A percentile compares a stretch with the other conserved stretches of the same genome.
Evolutionary conservation across 30 jellyfish, hydroid and myxozoan species (phyloP).

Genomic region (Chironex yamaguchii): DNA sequence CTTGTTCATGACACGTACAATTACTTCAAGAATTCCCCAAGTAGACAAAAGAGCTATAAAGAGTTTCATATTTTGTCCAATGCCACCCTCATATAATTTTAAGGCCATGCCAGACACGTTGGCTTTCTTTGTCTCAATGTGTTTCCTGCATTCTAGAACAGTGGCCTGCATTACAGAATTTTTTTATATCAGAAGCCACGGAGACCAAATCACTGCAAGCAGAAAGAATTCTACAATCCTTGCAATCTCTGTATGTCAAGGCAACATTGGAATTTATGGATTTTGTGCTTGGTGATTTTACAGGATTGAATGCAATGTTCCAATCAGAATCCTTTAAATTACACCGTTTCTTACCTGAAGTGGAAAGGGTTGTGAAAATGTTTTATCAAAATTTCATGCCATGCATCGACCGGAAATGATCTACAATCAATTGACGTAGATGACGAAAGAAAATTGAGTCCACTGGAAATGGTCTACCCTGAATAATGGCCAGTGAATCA

Average conservation of each 20-base stretch:
- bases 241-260: constrained; percentile 29
- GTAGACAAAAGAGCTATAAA: constrained; percentile 15
- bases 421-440: not conserved
- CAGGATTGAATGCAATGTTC: constrained; percentile 33
- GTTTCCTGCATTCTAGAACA: constrained; percentile 49
- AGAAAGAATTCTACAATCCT: constrained; percentile 3
- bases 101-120: constrained; percentile 37
- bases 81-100: constrained; percentile 29
- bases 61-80: constrained; percentile 34
- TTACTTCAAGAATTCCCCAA: constrained; percentile 25
- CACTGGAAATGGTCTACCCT: not conserved
- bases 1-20: not conserved
- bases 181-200: constrained; percentile 18
- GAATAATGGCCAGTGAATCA: not conserved
- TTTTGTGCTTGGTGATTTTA: constrained; percentile 31
- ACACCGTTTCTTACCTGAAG: not conserved
- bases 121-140: constrained; percentile 1
- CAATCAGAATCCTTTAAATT: constrained; percentile 2
- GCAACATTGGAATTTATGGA: constrained; percentile 13
- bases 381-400: not conserved
- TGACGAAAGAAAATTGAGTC: not conserved
- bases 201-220: constrained; percentile 43
- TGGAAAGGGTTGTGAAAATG: not conserved
- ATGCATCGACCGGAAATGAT: not conserved
- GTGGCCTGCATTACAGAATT: constrained; percentile 54